These are phyloP conservation scores for Philaenus spumarius DNA, from an alignment of 1,140 invertebrate species.

Conservation along the genomic window DNA sequence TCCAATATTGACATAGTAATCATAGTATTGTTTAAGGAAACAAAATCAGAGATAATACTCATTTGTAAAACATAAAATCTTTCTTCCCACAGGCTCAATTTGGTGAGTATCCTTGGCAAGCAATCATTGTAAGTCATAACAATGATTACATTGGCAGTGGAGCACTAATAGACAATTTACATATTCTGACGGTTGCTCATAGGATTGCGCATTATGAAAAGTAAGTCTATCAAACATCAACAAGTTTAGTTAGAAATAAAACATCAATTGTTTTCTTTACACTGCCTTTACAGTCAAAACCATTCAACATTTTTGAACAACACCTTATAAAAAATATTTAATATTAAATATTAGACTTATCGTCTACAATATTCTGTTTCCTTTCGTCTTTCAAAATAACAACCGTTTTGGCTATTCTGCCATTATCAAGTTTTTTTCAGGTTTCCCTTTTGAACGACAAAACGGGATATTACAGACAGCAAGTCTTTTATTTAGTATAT, in stretches of 20 bases:
- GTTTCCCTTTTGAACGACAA: neutral
- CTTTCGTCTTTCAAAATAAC: too few relatives aligned
- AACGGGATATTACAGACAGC: too few relatives aligned
- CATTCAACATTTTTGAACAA: neutral
- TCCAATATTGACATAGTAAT: too few relatives aligned
- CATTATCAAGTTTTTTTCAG: too few relatives aligned
- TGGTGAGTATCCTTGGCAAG: conserved; percentile 25
- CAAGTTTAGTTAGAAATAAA: too few relatives aligned
- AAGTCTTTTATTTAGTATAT: neutral
- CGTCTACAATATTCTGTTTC: too few relatives aligned
- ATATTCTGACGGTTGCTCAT: conserved; percentile 20
- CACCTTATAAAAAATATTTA: neutral
- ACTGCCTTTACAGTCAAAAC: neutral
- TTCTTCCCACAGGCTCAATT: conserved; percentile 23
- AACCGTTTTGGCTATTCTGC: too few relatives aligned
- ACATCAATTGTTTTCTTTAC: neutral
- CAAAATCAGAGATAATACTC: too few relatives aligned
- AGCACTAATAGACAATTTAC: conserved; percentile 12
- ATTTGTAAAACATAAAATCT: too few relatives aligned
- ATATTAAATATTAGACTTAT: too few relatives aligned
- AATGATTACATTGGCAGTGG: conserved; percentile 22
- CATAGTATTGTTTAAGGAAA: too few relatives aligned
- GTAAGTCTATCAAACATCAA: conserved; percentile 6
- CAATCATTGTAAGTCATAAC: conserved; percentile 7
- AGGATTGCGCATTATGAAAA: conserved; percentile 8